Evolutionary conservation across 2,797 vertebrate species (phyloP), one percentile per base, ranked within the genome.

Genomic region (Euthynnus affinis): DNA sequence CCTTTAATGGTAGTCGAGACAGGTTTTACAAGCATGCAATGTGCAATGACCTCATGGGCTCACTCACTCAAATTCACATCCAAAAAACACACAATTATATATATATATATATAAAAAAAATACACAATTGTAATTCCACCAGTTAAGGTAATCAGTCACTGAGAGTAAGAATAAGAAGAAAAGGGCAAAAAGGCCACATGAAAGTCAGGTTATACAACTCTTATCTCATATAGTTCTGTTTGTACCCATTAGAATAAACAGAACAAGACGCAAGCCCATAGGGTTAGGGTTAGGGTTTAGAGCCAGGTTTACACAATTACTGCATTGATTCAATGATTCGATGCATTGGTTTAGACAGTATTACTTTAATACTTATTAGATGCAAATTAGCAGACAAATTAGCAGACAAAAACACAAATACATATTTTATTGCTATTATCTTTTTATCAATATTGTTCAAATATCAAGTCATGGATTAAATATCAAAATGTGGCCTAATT

Each of bases 321-420:
- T 37, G 17, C 9, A 67, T 32, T 51, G 5, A 58, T 17, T 59
- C 13, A 13, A 8, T 29, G 6, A 4, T n/a, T n/a, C n/a, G n/a
- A n/a, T n/a, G n/a, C n/a, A n/a, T n/a, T n/a, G n/a, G n/a, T 68
- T 5, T 56, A 42, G 48, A 73, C 46, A 27, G 14, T 5, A 49
- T 44, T 29, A 9, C 17, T 34, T 68, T 63, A 8, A 40, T 37
- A 46, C 52, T 61, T 20, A 29, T 18, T 23, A 37, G 9, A 62
- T 71, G 48, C 8, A 66, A n/a, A n/a, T n/a, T n/a, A n/a, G 23
- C 23, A 63, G 14, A 75, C n/a, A 55, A 53, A 74, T 27, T 13
- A 3, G 3, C 37, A 14, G 3, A 44, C 15, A 42, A 9, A 14
- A 12, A 49, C 20, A 10, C 6, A 23, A 46, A 20, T 18, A 71